phyloP scores from a whole-genome alignment of 1,140 invertebrate species.

The Cydia amplana region DNA sequence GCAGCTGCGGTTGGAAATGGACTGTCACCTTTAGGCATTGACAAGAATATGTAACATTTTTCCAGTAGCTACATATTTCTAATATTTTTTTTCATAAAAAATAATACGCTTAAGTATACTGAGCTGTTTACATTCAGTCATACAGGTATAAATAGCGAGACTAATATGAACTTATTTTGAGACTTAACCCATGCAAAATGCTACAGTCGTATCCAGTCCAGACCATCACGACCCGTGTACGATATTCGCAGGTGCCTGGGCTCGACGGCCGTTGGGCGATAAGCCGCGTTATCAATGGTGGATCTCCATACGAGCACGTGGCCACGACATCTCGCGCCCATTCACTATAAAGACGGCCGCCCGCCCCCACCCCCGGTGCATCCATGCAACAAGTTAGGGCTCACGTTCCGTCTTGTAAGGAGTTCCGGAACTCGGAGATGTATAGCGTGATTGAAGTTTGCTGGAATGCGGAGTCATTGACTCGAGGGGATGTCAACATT shows the following conservation, averaged over 20 bases:
- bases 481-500: constrained; percentile 21
- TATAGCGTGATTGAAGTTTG: constrained; percentile 31
- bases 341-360: constrained; percentile 71
- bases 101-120: too few species aligned
- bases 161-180: not conserved
- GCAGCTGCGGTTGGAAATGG: too few species aligned
- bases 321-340: constrained; percentile 76
- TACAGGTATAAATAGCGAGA: too few species aligned
- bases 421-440: constrained; percentile 51
- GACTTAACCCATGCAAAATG: not conserved
- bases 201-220: not conserved
- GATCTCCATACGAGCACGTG: constrained; percentile 72
- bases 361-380: constrained; percentile 60
- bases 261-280: constrained; percentile 56
- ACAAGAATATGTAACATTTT: too few species aligned
- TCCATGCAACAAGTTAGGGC: constrained; percentile 77
- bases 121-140: too few species aligned
- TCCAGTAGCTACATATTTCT: not conserved
- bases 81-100: too few species aligned
- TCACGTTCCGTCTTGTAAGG: constrained; percentile 63
- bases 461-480: constrained; percentile 25
- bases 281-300: constrained; percentile 76
- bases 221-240: constrained; percentile 37
- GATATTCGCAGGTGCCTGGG: constrained; percentile 39
- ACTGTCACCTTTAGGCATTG: too few species aligned